Conservation (phyloP, 2,113 vertebrate genomes). For the Melanostigma gelatinosum region DNA sequence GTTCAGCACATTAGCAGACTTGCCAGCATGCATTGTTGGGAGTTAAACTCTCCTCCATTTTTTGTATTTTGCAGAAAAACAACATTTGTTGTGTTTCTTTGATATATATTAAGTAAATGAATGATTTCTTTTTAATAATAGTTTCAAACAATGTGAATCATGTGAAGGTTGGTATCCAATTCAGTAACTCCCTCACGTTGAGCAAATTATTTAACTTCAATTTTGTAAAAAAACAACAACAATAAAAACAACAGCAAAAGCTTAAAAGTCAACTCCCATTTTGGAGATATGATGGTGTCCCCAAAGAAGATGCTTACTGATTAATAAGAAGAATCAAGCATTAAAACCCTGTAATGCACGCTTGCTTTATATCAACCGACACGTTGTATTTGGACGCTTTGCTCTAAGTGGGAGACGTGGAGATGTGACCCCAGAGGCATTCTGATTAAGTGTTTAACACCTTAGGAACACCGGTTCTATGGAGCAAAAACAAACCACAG, state of each 20-base stretch:
- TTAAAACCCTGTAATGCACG: background rate
- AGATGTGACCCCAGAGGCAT: slow-evolving; percentile 32
- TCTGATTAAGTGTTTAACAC: slow-evolving; percentile 54
- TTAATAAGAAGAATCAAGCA: background rate
- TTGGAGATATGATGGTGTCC: background rate
- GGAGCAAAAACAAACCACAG: slow-evolving; percentile 46
- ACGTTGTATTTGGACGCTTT: background rate
- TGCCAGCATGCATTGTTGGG: background rate
- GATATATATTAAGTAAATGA: background rate
- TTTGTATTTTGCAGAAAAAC: no score
- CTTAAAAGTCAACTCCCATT: background rate
- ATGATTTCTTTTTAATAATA: background rate
- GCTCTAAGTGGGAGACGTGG: slow-evolving; percentile 45
- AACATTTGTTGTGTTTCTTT: background rate
- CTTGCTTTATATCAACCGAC: background rate
- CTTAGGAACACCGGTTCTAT: slow-evolving; percentile 1
- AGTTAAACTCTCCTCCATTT: no score
- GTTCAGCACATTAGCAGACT: background rate
- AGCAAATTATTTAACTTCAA: background rate
- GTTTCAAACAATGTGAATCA: slow-evolving; percentile 2
- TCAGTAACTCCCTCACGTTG: background rate
- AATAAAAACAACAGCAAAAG: background rate
- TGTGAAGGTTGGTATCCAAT: background rate
- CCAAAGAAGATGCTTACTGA: background rate
- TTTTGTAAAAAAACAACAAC: background rate